Percentiles rank a stretch among this genome's conserved stretches.
Conservation (phyloP, 2,888 invertebrate species). For the Melikaiella ostensackeni region DNA sequence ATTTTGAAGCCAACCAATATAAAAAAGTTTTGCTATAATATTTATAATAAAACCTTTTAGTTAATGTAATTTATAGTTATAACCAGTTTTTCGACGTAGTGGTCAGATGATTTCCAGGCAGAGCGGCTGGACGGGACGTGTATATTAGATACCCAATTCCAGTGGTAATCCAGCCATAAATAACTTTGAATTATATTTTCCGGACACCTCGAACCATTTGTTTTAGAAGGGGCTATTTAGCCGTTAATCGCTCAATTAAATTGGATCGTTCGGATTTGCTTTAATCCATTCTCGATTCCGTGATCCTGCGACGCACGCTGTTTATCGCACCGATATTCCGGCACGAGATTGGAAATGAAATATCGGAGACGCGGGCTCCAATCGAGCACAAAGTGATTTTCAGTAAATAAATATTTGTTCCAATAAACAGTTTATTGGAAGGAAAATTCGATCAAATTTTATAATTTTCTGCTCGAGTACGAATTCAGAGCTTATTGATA, state of each 20-base stretch:
- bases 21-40: neutral
- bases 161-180: constrained; percentile 75
- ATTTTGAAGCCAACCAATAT: neutral
- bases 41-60: neutral
- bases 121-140: constrained; percentile 66
- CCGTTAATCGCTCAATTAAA: constrained; percentile 77
- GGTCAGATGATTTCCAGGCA: constrained; percentile 67
- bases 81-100: constrained; percentile 42
- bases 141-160: constrained; percentile 75
- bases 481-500: neutral
- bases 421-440: neutral
- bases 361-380: neutral
- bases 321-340: constrained; percentile 43
- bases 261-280: constrained; percentile 74
- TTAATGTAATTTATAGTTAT: neutral
- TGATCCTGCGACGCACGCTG: constrained; percentile 45
- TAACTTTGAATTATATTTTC: constrained; percentile 76
- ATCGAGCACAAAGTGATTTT: constrained; percentile 24
- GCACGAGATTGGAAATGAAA: constrained; percentile 22
- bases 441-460: neutral
- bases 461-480: neutral
- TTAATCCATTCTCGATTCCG: constrained; percentile 67
- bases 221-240: constrained; percentile 69
- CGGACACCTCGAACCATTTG: constrained; percentile 67
- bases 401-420: constrained; percentile 21